These are phyloP conservation scores for Aricia artaxerxes DNA, from an alignment of 2,888 invertebrate species.

Conservation along the genomic window DNA sequence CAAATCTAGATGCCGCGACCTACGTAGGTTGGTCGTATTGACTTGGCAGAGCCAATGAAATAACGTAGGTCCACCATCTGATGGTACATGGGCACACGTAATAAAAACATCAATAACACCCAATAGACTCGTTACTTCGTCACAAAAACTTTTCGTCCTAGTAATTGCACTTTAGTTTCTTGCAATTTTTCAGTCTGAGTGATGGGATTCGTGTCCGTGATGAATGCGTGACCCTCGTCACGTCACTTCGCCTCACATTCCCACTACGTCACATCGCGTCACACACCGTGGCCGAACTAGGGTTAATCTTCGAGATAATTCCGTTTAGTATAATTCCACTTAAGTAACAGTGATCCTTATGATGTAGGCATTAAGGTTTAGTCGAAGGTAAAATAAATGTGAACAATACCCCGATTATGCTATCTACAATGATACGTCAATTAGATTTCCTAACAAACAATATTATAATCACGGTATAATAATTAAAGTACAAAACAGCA, in stretches of 20 bases:
- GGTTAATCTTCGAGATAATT: not conserved
- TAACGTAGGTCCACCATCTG: too few species aligned
- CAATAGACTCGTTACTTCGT: not conserved
- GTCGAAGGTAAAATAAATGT: too few species aligned
- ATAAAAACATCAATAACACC: not conserved
- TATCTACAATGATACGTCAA: too few species aligned
- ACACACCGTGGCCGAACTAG: not conserved
- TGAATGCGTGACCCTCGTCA: constrained; percentile 53
- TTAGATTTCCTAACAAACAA: too few species aligned
- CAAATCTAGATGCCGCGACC: too few species aligned
- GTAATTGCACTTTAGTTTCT: constrained; percentile 11
- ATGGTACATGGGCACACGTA: not conserved
- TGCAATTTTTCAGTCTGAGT: constrained; percentile 42
- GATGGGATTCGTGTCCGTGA: constrained; percentile 53
- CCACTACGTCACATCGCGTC: not conserved
- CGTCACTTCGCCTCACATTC: constrained; percentile 26
- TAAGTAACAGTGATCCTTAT: too few species aligned
- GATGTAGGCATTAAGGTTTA: too few species aligned
- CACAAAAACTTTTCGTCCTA: not conserved
- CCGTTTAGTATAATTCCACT: not conserved
- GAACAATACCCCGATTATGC: too few species aligned
- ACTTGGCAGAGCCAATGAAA: too few species aligned
- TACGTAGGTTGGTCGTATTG: too few species aligned
- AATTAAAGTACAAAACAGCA: too few species aligned
- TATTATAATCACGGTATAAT: too few species aligned